Evolutionary conservation across 2,797 vertebrate species (phyloP).

Genomic region (Erpetoichthys calabaricus): DNA sequence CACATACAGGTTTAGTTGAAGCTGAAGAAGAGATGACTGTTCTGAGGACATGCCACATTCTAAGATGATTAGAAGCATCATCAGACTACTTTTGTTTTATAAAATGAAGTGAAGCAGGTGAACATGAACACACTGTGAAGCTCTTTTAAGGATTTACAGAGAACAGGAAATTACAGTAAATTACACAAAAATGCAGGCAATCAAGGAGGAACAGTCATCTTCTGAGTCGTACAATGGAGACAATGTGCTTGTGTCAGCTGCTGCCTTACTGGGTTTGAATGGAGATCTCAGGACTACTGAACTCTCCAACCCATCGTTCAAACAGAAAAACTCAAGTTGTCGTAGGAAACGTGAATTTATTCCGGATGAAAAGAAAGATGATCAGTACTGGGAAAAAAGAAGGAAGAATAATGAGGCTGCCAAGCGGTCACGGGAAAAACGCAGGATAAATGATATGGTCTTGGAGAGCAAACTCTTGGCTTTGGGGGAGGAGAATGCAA

Average conservation of each 20-base stretch:
- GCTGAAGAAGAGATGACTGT: no score
- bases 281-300: constrained; percentile 56
- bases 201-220: constrained; percentile 71
- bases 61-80: no score
- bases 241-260: constrained; percentile 58
- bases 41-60: no score
- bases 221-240: constrained; percentile 51
- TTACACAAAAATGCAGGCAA: constrained; percentile 64
- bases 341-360: constrained; percentile 88
- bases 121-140: no score
- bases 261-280: constrained; percentile 53
- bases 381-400: constrained; percentile 86
- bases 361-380: constrained; percentile 91
- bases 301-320: constrained; percentile 40
- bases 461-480: constrained; percentile 88
- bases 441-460: constrained; percentile 87
- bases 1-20: no score
- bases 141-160: no score
- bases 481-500: constrained; percentile 83
- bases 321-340: constrained; percentile 55
- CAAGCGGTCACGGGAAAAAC: constrained; percentile 87
- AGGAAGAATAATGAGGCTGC: constrained; percentile 94
- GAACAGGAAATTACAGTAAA: no score
- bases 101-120: no score
- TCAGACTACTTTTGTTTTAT: no score